Percentiles rank a stretch among this genome's conserved stretches.
These are phyloP conservation scores for Podargus strigoides DNA, from an alignment of 2,797 vertebrate genomes.

Conservation along the genomic window DNA sequence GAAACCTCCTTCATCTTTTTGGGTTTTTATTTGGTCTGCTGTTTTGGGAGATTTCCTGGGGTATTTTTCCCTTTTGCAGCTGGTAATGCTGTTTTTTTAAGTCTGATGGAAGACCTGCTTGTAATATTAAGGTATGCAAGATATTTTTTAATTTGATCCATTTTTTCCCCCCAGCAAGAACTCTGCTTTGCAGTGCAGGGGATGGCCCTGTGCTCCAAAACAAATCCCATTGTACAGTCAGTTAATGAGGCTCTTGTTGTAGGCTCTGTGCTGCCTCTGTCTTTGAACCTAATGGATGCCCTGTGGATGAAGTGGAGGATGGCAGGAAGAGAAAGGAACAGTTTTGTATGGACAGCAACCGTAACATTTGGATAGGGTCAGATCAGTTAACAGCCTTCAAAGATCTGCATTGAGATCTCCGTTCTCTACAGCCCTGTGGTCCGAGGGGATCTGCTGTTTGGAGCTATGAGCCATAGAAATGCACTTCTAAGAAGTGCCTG, in stretches of 20 bases:
- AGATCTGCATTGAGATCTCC: fast-evolving
- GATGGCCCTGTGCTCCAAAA: background rate
- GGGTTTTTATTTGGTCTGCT: background rate
- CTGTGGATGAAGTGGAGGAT: background rate
- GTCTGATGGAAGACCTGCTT: background rate
- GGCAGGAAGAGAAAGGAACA: background rate
- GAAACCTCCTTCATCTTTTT: slow-evolving; percentile 18
- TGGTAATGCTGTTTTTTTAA: slow-evolving; percentile 7
- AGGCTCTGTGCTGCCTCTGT: slow-evolving; percentile 4
- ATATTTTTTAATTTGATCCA: background rate
- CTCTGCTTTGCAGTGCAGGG: background rate
- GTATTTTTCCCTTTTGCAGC: background rate
- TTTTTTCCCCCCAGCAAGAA: background rate
- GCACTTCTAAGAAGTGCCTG: background rate
- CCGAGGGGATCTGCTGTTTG: background rate
- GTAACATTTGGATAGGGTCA: background rate
- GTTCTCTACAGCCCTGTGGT: background rate
- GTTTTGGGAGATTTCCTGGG: background rate
- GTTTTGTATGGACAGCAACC: background rate
- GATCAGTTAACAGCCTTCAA: background rate
- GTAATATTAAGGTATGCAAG: background rate
- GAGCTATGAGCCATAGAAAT: background rate
- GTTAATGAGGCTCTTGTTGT: slow-evolving; percentile 35
- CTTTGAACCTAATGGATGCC: background rate
- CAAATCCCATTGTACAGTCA: background rate